Base-by-base conservation (phyloP, 2,113 vertebrate species). In the Brevimyrus niger region DNA sequence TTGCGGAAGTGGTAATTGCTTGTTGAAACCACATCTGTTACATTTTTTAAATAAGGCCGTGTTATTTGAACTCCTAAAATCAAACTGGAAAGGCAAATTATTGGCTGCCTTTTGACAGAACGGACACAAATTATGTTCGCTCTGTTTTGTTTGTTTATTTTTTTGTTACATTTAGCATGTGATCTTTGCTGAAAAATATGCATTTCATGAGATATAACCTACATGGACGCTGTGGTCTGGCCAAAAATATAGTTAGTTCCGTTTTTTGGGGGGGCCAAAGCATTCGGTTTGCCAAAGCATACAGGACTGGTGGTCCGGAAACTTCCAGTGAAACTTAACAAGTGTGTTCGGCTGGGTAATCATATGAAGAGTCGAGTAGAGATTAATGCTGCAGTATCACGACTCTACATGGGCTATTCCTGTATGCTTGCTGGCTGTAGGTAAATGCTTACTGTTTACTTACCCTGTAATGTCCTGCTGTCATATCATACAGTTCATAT, bases 351-450 rank as follows among this genome's bases (percentile, higher is more conserved):
- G 91, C 93, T 94, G 94, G 87, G 93, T 91, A 91, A 91, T 93
- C 94, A 94, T 92, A 92, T 92, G 93, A 94, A 95, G 92, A 93
- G 91, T 93, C 93, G 94, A 91, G 92, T 86, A 51, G 91, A 94
- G 93, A 93, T 94, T 94, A 94, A 94, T 95, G 93, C 93, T 93
- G 92, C 94, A 93, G 90, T 95, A 94, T 94, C 93, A 93, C 93
- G 93, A 94, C 92, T 93, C 92, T 92, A 92, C 90, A 87, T 90
- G 93, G 91, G 90, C 94, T 91, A 38, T 87, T 89, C 51, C 90
- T 91, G 93, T 92, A 92, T 21, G 35, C 47, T 84, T 89, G 91
- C 91, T 92, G 94, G 92, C 93, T 94, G 92, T 88, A 92, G 89
- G 86, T 88, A n/a, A 92, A 91, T 80, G 91, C 86, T 90, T 90